Evolutionary conservation across 2,888 invertebrate species (phyloP).

Genomic region (Chorisops tibialis): DNA sequence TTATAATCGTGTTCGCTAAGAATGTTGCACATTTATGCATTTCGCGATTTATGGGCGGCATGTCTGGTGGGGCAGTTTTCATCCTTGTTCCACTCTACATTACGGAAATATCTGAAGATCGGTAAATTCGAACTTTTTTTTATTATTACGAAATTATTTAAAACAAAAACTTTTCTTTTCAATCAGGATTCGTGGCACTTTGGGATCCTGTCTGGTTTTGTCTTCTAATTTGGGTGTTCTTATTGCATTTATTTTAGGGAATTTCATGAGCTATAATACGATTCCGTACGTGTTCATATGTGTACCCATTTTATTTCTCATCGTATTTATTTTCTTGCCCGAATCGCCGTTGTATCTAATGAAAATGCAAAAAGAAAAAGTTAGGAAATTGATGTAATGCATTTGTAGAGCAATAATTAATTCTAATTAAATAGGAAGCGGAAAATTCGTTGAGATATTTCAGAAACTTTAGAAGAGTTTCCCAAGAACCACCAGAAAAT

Average conservation of each 20-base stretch:
- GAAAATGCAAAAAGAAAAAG: slow-evolving; percentile 39
- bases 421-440: slow-evolving; percentile 39
- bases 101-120: slow-evolving; percentile 46
- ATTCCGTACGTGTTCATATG: slow-evolving; percentile 41
- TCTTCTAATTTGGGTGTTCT: slow-evolving; percentile 46
- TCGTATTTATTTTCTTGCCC: slow-evolving; percentile 44
- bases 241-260: slow-evolving; percentile 43
- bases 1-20: slow-evolving; percentile 41
- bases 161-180: no score
- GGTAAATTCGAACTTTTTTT: slow-evolving; percentile 40
- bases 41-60: slow-evolving; percentile 44
- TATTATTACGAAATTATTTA: no score
- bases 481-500: slow-evolving; percentile 41
- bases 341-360: slow-evolving; percentile 48
- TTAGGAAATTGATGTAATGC: slow-evolving; percentile 17
- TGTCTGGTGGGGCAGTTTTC: slow-evolving; percentile 44
- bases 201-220: slow-evolving; percentile 47
- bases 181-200: slow-evolving; percentile 44
- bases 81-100: slow-evolving; percentile 45
- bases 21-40: slow-evolving; percentile 40
- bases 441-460: slow-evolving; percentile 46
- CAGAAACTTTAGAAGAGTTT: slow-evolving; percentile 40
- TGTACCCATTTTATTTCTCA: slow-evolving; percentile 40
- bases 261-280: slow-evolving; percentile 40
- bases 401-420: no score